Evolutionary conservation across 1,140 invertebrate genomes (phyloP), one percentile per base, ranked within the genome.

Genomic region (Drusus annulatus): DNA sequence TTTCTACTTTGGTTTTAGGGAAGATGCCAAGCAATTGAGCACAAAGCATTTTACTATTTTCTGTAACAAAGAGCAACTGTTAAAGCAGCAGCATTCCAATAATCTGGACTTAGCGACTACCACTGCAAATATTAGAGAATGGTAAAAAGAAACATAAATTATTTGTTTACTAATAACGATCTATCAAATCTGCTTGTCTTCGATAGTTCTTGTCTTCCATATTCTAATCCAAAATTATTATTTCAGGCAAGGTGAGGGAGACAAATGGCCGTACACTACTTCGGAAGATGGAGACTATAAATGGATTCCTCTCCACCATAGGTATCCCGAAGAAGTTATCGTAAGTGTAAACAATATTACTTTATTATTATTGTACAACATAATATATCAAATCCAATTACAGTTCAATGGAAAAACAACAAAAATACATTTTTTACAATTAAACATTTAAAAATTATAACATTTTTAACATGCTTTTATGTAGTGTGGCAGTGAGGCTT

Each of bases 271-370:
- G 7, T 74, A 74, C 25, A 74, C 52, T 54, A 25, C 52, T 15
- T 25, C 6, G n/a, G 28, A 74, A n/a, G 69, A 74, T 56, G 69
- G 52, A n/a, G 51, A 54, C 25, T 74, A 54, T 51, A 74, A 25
- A 23, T 74, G 69, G 69, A 74, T 51, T 28, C 50, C 69, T 23
- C 52, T 74, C 1, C 69, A 74, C 23, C 17, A 16, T 6, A 17
- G 54, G 21, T 74, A 74, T 54, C 69, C 50, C 8, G 50, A 74
- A 74, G 69, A 74, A 74, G 23, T 74, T 25, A 74, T 74, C 15
- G 69, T 74, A 54, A 54, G 69, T 28, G n/a, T n/a, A n/a, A n/a
- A n/a, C n/a, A n/a, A n/a, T n/a, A n/a, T n/a, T n/a, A n/a, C n/a
- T n/a, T n/a, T n/a, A n/a, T n/a, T n/a, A n/a, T n/a, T n/a, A n/a